phyloP scores from a whole-genome alignment of 2,888 invertebrate genomes.

The Eueremaeus valkanovi region DNA sequence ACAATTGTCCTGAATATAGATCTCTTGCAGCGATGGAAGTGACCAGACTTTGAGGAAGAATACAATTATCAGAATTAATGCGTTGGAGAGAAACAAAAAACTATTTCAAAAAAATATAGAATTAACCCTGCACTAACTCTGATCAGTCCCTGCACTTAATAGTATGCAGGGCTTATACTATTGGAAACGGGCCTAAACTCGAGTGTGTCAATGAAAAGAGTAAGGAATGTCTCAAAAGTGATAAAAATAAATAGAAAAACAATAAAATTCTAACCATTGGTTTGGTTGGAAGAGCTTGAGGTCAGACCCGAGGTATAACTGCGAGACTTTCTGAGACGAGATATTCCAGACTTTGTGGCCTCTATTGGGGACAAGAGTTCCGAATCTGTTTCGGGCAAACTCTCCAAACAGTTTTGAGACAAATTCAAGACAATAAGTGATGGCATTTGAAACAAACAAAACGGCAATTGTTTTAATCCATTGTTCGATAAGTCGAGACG shows the following conservation, averaged over 20 bases:
- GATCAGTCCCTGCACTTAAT: no score
- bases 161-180: no score
- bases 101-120: no score
- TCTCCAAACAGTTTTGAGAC: conserved; percentile 81
- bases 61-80: conserved; percentile 15
- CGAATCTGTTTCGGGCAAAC: conserved; percentile 58
- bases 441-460: conserved; percentile 73
- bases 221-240: no score
- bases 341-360: conserved; percentile 20
- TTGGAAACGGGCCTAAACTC: no score
- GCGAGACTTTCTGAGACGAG: conserved; percentile 39
- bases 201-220: no score
- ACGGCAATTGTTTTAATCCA: conserved; percentile 71
- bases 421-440: conserved; percentile 77
- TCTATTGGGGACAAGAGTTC: conserved; percentile 19
- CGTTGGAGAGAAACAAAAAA: no score
- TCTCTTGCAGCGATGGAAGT: conserved; percentile 73
- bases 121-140: no score
- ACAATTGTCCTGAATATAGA: conserved; percentile 87
- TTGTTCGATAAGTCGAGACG: conserved; percentile 89
- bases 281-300: conserved; percentile 2
- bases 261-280: conserved; percentile 35
- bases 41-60: conserved; percentile 45
- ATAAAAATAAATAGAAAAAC: no score
- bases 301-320: conserved; percentile 35